Evolutionary conservation across 2,888 invertebrate genomes (phyloP).

Genomic region (Drosophila borborema): DNA sequence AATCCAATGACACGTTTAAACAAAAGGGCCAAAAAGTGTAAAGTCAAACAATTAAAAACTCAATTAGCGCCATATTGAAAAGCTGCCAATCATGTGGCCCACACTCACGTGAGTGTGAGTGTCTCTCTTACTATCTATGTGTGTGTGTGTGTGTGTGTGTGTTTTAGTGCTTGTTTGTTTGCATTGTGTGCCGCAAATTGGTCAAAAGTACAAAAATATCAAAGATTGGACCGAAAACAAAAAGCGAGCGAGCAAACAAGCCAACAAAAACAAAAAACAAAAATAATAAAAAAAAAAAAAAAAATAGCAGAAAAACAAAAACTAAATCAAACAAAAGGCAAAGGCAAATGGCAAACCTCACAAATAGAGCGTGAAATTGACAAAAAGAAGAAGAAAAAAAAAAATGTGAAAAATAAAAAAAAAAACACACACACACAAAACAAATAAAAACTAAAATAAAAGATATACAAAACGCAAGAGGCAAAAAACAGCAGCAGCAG

Average conservation of each 20-base stretch:
- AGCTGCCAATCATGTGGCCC: conserved; percentile 74
- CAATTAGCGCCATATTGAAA: conserved; percentile 80
- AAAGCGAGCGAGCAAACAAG: conserved; percentile 35
- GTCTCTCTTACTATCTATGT: background rate
- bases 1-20: conserved; percentile 51
- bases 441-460: conserved; percentile 19
- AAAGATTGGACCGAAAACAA: conserved; percentile 61
- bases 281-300: conserved; percentile 59
- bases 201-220: conserved; percentile 79
- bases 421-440: background rate
- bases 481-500: conserved; percentile 13
- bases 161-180: conserved; percentile 63
- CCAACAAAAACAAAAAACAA: conserved; percentile 11
- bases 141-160: conserved; percentile 20
- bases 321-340: conserved; percentile 69
- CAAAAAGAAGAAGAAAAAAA: conserved; percentile 38
- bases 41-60: conserved; percentile 80
- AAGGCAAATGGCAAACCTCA: conserved; percentile 74
- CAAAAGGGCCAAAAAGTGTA: conserved; percentile 67
- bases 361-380: conserved; percentile 80
- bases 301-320: conserved; percentile 39
- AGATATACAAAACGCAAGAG: conserved; percentile 11
- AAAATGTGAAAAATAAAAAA: conserved; percentile 2
- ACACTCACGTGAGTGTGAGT: conserved; percentile 11
- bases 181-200: conserved; percentile 77